Base-by-base conservation (phyloP, 2,888 invertebrate species). In the Caenorhabditis sp. region DNA sequence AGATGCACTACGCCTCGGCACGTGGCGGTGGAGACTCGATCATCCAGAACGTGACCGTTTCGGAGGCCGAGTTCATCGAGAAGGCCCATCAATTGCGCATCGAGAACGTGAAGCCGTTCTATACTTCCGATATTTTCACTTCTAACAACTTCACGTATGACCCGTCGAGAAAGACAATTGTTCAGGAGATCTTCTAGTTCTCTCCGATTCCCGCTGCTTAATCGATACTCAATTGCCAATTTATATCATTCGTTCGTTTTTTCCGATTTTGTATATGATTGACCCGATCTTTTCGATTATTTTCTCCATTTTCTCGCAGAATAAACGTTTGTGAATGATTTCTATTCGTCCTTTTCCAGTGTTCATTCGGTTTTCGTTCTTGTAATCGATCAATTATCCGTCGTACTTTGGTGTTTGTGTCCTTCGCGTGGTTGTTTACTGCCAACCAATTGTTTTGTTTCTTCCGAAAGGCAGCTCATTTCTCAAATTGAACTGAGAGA, bases 31-130 rank as follows among this genome's bases (percentile, higher is more conserved):
- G 32, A 2, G 74, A 71, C 13, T 45, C 45, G 9, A 43, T 61
- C 2, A 39, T 65, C 46, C 62, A 45, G 93, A 80, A 89, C 2
- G 73, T 98, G 15, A 95, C 96, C 90, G 93, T 98, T 73, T 92
- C 93, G 82, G 95, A 95, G 89, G 93, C 94, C 86, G 95, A 94
- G 91, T 92, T 93, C 85, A 92, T 92, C 70, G 96, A 93, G 90
- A 92, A 92, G 92, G 97, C 96, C 0, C 93, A 94, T 87, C 94
- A 95, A 90, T 93, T 98, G 83, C 94, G 95, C 89, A 95, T 98
- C 72, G 92, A 93, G 30, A 95, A 95, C 89, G 90, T 98, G 65
- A 93, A 94, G 84, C 93, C 94, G 0, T 99, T 99, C 91, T 98
- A 95, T 86, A 93, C 94, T 20, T 96, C 95, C 85, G 93, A 94